Evolutionary conservation across 2,888 invertebrate species (phyloP), one percentile per base, ranked within the genome.

Genomic region (Cyclophora punctaria): DNA sequence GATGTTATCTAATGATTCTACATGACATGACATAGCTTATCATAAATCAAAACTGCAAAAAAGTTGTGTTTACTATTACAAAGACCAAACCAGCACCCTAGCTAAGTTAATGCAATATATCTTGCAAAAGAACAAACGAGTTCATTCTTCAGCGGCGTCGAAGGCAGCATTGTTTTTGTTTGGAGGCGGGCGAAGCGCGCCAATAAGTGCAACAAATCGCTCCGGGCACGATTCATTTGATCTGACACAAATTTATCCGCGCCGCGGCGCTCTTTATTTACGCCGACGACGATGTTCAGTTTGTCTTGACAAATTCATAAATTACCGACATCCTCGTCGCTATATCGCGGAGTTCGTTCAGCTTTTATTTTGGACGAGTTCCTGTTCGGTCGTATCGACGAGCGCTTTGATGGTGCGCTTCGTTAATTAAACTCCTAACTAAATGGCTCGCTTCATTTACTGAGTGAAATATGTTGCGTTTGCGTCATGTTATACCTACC

Each of bases 231-330:
- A 80, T 80, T 79, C 87, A 87, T 88, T 88, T 88, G 87, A 87
- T 86, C 83, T 87, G 88, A 86, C 86, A 85, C 83, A 78, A 87
- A 88, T 88, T 85, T 88, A 88, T 87, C 83, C 82, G 71, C 80
- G 76, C 78, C 70, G 73, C 73, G 66, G 68, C 60, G 78, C 80
- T 80, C 82, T 83, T 86, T 87, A 85, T 86, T 86, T 84, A 81
- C 79, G 71, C 80, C 74, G 79, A 72, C 78, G 76, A 68, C 79
- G 75, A 75, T 77, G 83, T 76, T 82, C 86, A 80, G 80, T 80
- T 82, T 83, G 85, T 84, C 86, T 80, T 83, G 83, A 85, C 87
- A 86, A 87, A 87, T 87, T 87, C 87, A 87, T 88, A 88, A 88
- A 88, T 88, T 87, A 88, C 84, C 85, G 75, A 86, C 87, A 86